Conservation (phyloP, 2,797 vertebrate species). For the Myotis myotis region DNA sequence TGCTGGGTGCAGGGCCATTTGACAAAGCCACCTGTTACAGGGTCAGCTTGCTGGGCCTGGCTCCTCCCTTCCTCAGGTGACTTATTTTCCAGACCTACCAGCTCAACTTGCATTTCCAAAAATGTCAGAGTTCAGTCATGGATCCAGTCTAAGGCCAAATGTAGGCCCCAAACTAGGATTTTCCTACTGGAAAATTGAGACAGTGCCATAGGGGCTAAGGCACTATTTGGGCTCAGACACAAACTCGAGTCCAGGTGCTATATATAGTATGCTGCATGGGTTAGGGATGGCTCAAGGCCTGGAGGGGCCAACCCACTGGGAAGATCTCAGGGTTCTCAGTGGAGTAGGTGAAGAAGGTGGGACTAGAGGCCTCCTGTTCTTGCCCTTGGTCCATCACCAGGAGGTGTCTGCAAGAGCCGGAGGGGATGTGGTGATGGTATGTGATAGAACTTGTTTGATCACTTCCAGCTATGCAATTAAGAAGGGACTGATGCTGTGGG, state of each 20-base stretch:
- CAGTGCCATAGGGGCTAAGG: background rate
- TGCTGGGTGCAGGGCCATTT: background rate
- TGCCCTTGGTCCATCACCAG: background rate
- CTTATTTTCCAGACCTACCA: background rate
- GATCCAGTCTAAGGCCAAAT: background rate
- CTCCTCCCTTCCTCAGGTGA: background rate
- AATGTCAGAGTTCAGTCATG: background rate
- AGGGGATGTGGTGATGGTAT: background rate
- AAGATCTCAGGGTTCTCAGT: background rate
- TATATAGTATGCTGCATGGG: fast-evolving
- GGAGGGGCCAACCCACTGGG: background rate
- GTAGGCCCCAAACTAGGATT: background rate
- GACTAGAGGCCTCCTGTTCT: background rate
- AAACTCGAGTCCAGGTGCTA: background rate
- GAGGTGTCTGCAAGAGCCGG: conserved; percentile 16
- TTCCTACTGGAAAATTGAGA: background rate
- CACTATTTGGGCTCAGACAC: background rate
- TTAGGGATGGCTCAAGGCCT: background rate
- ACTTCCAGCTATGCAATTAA: conserved; percentile 60
- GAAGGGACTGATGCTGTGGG: background rate
- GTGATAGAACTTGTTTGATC: conserved; percentile 61
- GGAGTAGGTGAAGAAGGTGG: background rate
- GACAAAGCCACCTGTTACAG: background rate
- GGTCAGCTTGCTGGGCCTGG: background rate
- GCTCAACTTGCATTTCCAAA: background rate